phyloP scores from a whole-genome alignment of 2,797 vertebrate genomes.

The Melanotaenia maccullochi region DNA sequence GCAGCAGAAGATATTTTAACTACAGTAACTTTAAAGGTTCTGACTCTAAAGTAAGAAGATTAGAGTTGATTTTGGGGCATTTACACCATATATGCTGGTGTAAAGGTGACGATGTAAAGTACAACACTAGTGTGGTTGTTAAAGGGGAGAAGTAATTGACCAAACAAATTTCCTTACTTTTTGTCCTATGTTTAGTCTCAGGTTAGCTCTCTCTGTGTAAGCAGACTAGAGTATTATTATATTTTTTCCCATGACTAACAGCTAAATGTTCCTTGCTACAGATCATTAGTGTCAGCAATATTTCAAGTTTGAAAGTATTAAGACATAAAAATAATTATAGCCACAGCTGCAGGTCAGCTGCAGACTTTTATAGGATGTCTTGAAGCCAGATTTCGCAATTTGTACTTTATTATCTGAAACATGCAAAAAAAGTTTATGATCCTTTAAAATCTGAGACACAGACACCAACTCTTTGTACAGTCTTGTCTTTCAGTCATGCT shows the following conservation, averaged over 20 bases:
- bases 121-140: not conserved
- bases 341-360: conserved; percentile 3
- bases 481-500: conserved; percentile 28
- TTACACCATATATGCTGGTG: not conserved
- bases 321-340: conserved; percentile 39
- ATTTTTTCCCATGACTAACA: not conserved
- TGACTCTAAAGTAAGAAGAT: no score
- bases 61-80: not conserved
- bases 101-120: not conserved
- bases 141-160: not conserved
- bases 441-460: conserved; percentile 39
- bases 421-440: conserved; percentile 34
- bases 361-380: conserved; percentile 31
- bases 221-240: not conserved
- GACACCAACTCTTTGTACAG: conserved; percentile 21
- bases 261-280: conserved; percentile 3
- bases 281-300: conserved; percentile 11
- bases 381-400: conserved; percentile 51
- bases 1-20: no score
- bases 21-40: no score
- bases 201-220: not conserved
- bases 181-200: not conserved
- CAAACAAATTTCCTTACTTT: not conserved
- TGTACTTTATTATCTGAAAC: conserved; percentile 52
- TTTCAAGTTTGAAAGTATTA: conserved; percentile 16